Percentiles rank a stretch among this genome's conserved stretches.
phyloP scores from a whole-genome alignment of 23 tunicate genomes.

The Halocynthia aurantium region DNA sequence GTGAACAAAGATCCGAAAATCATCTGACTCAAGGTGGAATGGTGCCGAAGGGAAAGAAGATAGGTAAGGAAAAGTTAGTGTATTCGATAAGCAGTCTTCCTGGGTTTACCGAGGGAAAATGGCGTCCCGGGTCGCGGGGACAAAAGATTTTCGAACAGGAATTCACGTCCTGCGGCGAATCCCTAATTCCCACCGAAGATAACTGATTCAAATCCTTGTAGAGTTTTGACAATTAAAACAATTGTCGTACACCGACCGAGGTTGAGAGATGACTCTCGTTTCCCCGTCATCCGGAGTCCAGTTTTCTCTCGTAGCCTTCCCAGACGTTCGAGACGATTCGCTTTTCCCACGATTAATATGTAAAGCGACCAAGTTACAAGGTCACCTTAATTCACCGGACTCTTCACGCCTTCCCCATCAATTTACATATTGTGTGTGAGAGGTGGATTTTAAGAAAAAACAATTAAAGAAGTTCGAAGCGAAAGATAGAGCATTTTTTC shows the following conservation, averaged over 20 bases:
- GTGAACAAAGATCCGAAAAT: too few species aligned
- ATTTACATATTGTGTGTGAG: not conserved
- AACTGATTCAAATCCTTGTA: not conserved
- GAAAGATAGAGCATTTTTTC: too few species aligned
- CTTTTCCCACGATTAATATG: conserved; percentile 10
- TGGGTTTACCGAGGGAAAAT: not conserved
- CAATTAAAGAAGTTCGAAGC: not conserved
- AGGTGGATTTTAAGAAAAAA: not conserved
- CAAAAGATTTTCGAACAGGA: not conserved
- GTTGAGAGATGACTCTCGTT: not conserved
- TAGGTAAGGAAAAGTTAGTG: too few species aligned
- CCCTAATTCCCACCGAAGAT: conserved; percentile 5
- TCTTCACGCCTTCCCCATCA: not conserved
- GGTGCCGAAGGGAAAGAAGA: too few species aligned
- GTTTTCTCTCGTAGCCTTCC: not conserved
- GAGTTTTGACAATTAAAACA: not conserved
- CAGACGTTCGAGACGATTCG: not conserved
- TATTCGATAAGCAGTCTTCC: not conserved
- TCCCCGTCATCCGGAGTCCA: not conserved
- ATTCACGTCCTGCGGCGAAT: not conserved
- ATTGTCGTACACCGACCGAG: not conserved
- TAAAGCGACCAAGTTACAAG: not conserved
- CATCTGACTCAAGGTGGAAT: too few species aligned
- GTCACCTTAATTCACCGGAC: not conserved
- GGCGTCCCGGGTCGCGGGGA: conserved; percentile 8